Base-by-base conservation (phyloP, 2,797 vertebrate genomes). In the Psittacula derbiana region DNA sequence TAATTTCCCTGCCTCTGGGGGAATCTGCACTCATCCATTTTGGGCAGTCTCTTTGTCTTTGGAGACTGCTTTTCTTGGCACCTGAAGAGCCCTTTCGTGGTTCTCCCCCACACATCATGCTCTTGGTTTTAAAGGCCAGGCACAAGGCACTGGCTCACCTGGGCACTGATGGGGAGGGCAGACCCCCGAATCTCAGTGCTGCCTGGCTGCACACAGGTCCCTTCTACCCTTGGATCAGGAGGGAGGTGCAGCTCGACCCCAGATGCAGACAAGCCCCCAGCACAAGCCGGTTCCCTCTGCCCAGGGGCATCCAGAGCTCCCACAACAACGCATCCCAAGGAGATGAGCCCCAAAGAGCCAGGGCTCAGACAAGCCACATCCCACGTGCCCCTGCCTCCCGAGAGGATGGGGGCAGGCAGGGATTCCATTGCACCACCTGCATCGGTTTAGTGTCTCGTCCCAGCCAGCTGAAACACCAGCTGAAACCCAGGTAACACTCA, bases 21-120 rank as follows among this genome's bases (percentile, higher is more conserved):
- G 50, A 88, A 89, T 60, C 62, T 69, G 69, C 14, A 17, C 90
- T 93, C 93, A 71, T 94, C 96, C 90, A 81, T 94, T 84, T 86
- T 71, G 89, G 91, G 73, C 69, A 84, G 58, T 62, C 60, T 94
- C 80, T 91, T 85, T 94, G 73, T 86, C 75, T 87, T 90, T 55
- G n/a, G 62, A 86, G 57, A 50, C 30, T 66, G 46, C 52, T 47
- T 24, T 86, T 86, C 44, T 69, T 76, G 67, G 80, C 84, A 87
- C 16, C 21, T 17, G 8, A 71, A 73, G 28, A 64, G 40, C 36
- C n/a, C n/a, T 67, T 61, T 43, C 76, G 13, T 3, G 16, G 41
- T 21, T 73, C 58, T 36, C 41, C 10, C 33, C 15, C 75, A 58
- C 49, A 64, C 38, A 71, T 75, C 53, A 71, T 0, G 0, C 17